Evolutionary conservation across 37 sponge, comb jelly and placozoan genomes (phyloP).

Genomic region (Hormiphora californensis): DNA sequence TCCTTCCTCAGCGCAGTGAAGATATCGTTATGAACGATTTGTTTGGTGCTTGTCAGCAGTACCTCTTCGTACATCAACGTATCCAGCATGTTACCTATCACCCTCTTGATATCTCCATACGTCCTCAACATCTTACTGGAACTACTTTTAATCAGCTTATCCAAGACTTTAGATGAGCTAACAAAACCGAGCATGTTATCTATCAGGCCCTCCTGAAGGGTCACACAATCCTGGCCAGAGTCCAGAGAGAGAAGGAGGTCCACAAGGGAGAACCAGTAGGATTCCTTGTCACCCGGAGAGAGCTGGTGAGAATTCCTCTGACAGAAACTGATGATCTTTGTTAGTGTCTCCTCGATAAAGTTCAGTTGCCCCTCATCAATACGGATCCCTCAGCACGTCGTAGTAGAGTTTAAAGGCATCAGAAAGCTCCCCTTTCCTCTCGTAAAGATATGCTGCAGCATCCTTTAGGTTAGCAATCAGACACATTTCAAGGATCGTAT

Average conservation of each 20-base stretch:
- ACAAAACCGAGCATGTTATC: slow-evolving; percentile 53
- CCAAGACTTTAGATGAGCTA: slow-evolving; percentile 25
- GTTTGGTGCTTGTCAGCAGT: background rate
- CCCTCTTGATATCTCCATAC: slow-evolving; percentile 47
- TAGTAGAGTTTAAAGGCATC: slow-evolving; percentile 53
- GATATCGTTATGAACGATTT: slow-evolving; percentile 21
- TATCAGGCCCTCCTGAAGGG: background rate
- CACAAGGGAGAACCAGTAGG: slow-evolving; percentile 44
- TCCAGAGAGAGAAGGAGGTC: background rate
- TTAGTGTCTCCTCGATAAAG: slow-evolving; percentile 27
- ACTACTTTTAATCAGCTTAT: slow-evolving; percentile 18
- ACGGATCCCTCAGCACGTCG: slow-evolving; percentile 17
- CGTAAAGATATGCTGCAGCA: slow-evolving; percentile 47
- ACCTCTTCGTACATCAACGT: slow-evolving; percentile 46
- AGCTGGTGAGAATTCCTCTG: slow-evolving; percentile 43
- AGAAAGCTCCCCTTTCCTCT: slow-evolving; percentile 6
- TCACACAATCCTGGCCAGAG: background rate
- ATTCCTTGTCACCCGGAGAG: slow-evolving; percentile 49
- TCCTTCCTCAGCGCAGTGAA: background rate
- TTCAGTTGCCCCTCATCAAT: background rate
- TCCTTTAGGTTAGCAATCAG: slow-evolving; percentile 27
- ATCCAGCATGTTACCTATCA: slow-evolving; percentile 39
- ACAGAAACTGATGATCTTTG: slow-evolving; percentile 35
- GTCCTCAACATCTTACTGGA: slow-evolving; percentile 26
- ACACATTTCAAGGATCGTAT: background rate